A percentile compares a stretch with the other conserved stretches of the same genome.
Evolutionary conservation across 2,113 vertebrate genomes (phyloP).

Genomic region (Dipodomys ordii): DNA sequence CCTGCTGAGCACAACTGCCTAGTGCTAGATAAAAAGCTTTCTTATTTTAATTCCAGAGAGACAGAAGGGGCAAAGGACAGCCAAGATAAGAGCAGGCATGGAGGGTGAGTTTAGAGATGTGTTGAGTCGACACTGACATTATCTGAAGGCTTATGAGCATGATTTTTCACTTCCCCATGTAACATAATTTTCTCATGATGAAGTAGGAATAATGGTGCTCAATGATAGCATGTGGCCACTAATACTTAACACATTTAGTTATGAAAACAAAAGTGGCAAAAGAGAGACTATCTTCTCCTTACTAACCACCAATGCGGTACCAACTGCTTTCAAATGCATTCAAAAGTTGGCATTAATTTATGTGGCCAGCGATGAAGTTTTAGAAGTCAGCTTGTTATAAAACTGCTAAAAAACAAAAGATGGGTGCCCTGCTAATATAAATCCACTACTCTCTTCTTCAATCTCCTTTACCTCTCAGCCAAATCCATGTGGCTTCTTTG

Average conservation of each 20-base stretch:
- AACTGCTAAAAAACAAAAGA: neutral
- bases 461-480: neutral
- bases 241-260: neutral
- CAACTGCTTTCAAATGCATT: neutral
- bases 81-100: neutral
- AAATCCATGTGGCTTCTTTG: neutral
- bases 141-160: neutral
- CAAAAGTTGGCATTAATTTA: neutral
- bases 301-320: neutral
- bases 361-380: neutral
- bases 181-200: neutral
- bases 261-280: constrained; percentile 3
- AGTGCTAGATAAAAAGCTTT: neutral
- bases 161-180: neutral
- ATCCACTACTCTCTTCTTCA: no score
- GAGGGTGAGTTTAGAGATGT: neutral
- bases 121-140: neutral
- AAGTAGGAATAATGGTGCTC: neutral
- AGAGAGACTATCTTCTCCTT: neutral
- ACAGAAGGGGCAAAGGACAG: neutral
- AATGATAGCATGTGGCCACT: neutral
- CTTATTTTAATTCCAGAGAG: constrained; percentile 34
- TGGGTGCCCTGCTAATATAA: neutral
- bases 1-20: neutral
- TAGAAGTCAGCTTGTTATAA: neutral